A percentile compares a stretch with the other conserved stretches of the same genome.
These are phyloP conservation scores for Chamaetylas fuelleborni DNA, from an alignment of 2,113 vertebrate species.

Conservation along the genomic window DNA sequence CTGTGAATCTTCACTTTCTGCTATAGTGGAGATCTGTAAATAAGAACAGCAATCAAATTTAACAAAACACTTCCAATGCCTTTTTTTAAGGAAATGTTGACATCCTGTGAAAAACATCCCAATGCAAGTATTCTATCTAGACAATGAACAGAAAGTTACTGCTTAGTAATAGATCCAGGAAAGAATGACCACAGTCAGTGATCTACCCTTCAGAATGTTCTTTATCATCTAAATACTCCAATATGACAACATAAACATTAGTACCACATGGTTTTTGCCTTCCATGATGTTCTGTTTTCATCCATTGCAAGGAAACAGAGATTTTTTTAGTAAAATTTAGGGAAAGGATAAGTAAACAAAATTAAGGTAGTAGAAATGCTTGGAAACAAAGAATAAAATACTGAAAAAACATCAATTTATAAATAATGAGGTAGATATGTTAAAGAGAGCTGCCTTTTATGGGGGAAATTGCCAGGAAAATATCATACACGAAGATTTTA, in stretches of 20 bases:
- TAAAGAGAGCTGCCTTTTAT: neutral
- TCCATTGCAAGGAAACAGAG: neutral
- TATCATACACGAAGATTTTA: neutral
- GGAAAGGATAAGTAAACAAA: neutral
- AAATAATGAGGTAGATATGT: neutral
- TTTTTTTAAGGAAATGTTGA: neutral
- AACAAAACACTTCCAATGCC: neutral
- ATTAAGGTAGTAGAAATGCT: neutral
- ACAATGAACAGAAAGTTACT: neutral
- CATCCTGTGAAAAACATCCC: neutral
- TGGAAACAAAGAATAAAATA: neutral
- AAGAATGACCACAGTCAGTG: neutral
- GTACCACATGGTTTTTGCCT: neutral
- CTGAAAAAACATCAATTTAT: neutral
- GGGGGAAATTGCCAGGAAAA: neutral
- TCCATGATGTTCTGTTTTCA: neutral
- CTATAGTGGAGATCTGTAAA: constrained; percentile 93
- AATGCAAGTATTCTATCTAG: neutral
- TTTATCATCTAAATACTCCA: neutral
- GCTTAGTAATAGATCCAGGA: neutral
- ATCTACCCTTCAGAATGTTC: neutral
- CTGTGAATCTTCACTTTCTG: constrained; percentile 97
- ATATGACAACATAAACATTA: neutral
- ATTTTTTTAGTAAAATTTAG: neutral
- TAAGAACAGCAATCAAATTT: constrained; percentile 61